Percentiles rank a stretch among this genome's conserved stretches.
These are phyloP conservation scores for Dryococelus australis DNA, from an alignment of 2,888 invertebrate genomes.

Conservation along the genomic window DNA sequence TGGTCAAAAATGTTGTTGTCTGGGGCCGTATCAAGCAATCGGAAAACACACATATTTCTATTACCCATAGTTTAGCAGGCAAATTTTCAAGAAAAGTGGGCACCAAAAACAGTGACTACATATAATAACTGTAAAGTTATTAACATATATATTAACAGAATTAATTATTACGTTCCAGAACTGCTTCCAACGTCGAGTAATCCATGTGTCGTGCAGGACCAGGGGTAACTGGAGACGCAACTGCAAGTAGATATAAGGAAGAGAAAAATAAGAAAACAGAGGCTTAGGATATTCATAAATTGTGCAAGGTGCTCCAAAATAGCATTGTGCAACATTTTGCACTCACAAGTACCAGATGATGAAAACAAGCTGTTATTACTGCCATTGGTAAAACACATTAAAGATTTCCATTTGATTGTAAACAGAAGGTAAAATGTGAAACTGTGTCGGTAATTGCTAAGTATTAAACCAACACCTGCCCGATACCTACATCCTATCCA, in stretches of 20 bases:
- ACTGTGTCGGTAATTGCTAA: background rate
- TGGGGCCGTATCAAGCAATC: background rate
- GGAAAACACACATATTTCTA: background rate
- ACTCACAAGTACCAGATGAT: background rate
- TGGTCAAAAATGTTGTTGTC: background rate
- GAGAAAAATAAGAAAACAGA: background rate
- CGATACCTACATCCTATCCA: background rate
- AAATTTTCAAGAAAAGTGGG: background rate
- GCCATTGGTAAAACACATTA: background rate
- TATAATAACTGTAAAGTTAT: background rate
- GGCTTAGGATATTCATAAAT: background rate
- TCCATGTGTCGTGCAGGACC: background rate
- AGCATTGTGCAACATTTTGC: background rate
- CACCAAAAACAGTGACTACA: background rate
- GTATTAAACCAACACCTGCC: background rate
- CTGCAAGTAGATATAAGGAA: background rate
- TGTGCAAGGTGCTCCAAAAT: background rate
- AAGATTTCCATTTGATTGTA: background rate
- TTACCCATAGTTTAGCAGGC: background rate
- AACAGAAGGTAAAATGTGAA: background rate
- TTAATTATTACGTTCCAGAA: background rate
- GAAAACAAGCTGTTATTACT: background rate
- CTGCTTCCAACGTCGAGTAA: background rate
- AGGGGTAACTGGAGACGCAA: background rate
- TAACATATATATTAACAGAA: background rate